phyloP scores from a whole-genome alignment of 2,888 invertebrate genomes.

The Ichneumon xanthorius region DNA sequence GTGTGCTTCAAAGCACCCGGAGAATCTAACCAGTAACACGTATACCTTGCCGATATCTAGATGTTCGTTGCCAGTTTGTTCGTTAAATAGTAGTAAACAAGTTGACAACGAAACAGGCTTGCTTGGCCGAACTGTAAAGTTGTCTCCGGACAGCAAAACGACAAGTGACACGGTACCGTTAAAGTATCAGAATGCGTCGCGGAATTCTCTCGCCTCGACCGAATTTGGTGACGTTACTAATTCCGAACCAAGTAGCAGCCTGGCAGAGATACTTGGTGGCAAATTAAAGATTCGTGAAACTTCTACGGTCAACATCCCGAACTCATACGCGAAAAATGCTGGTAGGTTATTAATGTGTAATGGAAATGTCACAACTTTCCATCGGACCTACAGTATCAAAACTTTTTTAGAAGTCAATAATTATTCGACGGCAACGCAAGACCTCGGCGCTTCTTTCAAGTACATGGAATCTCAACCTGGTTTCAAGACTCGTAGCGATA shows the following conservation, averaged over 20 bases:
- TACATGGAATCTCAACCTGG: slow-evolving; percentile 49
- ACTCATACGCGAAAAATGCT: background rate
- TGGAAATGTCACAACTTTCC: background rate
- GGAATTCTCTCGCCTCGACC: background rate
- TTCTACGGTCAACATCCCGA: slow-evolving; percentile 27
- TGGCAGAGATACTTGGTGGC: slow-evolving; percentile 26
- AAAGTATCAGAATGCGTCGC: slow-evolving; percentile 29
- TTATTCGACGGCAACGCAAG: slow-evolving; percentile 35
- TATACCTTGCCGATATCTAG: slow-evolving; percentile 63
- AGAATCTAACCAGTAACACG: slow-evolving; percentile 62
- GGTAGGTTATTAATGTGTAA: background rate
- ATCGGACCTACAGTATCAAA: background rate
- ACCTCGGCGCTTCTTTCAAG: slow-evolving; percentile 11
- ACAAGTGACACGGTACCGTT: slow-evolving; percentile 25
- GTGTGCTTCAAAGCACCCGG: background rate
- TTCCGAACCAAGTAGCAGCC: slow-evolving; percentile 28
- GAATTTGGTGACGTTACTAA: background rate
- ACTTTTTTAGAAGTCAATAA: slow-evolving; percentile 41
- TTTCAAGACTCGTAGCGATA: slow-evolving; percentile 25
- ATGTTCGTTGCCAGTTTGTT: slow-evolving; percentile 61
- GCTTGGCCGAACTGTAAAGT: slow-evolving; percentile 65
- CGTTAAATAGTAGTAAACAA: slow-evolving; percentile 37
- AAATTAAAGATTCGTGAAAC: slow-evolving; percentile 16
- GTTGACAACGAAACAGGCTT: slow-evolving; percentile 38
- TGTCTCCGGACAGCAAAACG: slow-evolving; percentile 76